Evolutionary conservation across 1,140 invertebrate genomes (phyloP).

Genomic region (Archivesica marissinica): DNA sequence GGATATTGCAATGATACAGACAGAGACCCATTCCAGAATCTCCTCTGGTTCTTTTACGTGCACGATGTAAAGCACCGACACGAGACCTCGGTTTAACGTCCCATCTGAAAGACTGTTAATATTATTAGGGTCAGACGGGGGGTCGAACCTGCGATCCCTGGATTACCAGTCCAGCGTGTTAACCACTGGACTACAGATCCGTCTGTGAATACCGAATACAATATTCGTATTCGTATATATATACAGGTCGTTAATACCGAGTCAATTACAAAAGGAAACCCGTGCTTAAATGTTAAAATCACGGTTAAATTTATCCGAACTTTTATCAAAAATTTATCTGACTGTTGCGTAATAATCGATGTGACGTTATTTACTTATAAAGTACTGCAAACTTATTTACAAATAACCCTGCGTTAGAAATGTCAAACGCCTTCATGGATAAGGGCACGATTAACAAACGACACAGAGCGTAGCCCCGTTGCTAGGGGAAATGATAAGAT

Average conservation of each 20-base stretch:
- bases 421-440: constrained; percentile 42
- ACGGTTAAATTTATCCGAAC: constrained; percentile 30
- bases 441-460: neutral
- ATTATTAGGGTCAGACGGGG: too few relatives aligned
- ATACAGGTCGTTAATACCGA: neutral
- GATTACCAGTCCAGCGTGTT: too few relatives aligned
- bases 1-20: too few relatives aligned
- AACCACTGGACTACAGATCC: too few relatives aligned
- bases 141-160: too few relatives aligned
- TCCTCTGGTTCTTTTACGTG: too few relatives aligned
- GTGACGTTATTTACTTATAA: constrained; percentile 29
- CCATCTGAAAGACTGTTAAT: too few relatives aligned
- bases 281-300: constrained; percentile 21
- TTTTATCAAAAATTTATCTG: constrained; percentile 28
- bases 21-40: too few relatives aligned
- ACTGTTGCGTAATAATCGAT: constrained; percentile 26
- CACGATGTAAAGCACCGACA: too few relatives aligned
- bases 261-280: constrained; percentile 1
- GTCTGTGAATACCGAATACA: neutral
- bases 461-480: neutral
- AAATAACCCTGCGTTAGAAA: constrained; percentile 39
- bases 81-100: too few relatives aligned
- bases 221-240: neutral
- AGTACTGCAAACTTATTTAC: constrained; percentile 55
- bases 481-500: constrained; percentile 35